Evolutionary conservation across 2,888 invertebrate genomes (phyloP), one percentile per base, ranked within the genome.

Genomic region (Noctuana brunneofusca): DNA sequence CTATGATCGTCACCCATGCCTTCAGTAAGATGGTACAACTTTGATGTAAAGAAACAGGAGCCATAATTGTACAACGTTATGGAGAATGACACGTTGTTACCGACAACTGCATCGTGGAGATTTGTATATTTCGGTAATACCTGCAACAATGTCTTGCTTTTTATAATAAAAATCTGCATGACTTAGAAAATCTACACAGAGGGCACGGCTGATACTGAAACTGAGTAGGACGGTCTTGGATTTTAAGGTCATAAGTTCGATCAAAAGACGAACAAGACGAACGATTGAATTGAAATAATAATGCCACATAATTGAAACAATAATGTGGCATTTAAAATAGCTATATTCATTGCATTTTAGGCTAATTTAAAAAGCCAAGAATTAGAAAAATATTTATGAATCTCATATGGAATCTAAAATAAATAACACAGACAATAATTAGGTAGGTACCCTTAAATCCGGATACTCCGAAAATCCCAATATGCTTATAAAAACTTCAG

Each of bases 401-500:
- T n/a, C n/a, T 3, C 3, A 35, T 9, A 9, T 3, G 4, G 27
- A 27, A 2, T 27, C 3, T 35, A 35, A 35, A 35, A 35, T 12
- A 35, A 12, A 35, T 8, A 35, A 3, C 11, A 35, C 35, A 9
- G 8, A 5, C 3, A 3, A 27, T 3, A 35, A 35, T 35, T 12
- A 35, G 27, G 3, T 35, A 35, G 3, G 11, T 71, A 87, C 89
- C 80, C 79, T 82, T 55, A 92, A 79, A 74, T 90, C 86, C 11
- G 90, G 87, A 3, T 81, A 66, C 73, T 90, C 89, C 0, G 91
- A 92, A 75, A 83, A 89, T 60, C 91, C 92, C 27, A 72, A 75
- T 55, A 91, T 82, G 27, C 84, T 75, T 18, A 91, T 80, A 58
- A 80, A 84, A 54, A 89, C 71, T 67, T 92, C 91, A 1, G 78